Base-by-base conservation (phyloP, 2,797 vertebrate genomes). In the Nyctibius grandis region DNA sequence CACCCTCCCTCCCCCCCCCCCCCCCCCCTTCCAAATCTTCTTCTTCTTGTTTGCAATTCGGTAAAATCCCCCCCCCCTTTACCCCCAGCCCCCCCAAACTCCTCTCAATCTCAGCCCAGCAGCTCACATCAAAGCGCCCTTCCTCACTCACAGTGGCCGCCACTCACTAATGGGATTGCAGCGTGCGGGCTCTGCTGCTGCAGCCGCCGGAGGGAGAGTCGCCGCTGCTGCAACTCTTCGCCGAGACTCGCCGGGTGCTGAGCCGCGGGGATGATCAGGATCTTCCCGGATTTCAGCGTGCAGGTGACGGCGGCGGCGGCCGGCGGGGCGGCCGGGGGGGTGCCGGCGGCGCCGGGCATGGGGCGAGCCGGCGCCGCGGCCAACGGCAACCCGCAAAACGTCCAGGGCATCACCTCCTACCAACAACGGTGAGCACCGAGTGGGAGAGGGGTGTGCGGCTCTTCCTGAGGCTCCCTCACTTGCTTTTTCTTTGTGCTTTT, bases 241-340 rank as follows among this genome's bases (percentile, higher is more conserved):
- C 97, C 98, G 95, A 98, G 97, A 97, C 97, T 98, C 97, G 92
- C 96, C 82, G 93, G 97, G 97, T 97, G 95, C 96, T 97, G 96
- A 97, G 97, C 97, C 97, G 98, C 98, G 97, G 98, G 98, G 97
- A 99, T 99, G 98, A 98, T 98, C 98, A 98, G 99, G 98, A 99
- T 99, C 98, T 99, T 99, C 98, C 99, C 99, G 98, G 99, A 99
- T 98, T 99, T 99, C 99, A 99, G 99, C 98, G 99, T 99, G 98
- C 99, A 99, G 98, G 99, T 99, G 98, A 99, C 99, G 97, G 98
- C 99, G 84, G 98, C 99, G 89, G 98, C 98, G 93, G 98, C 98
- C 94, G 98, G 98, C 96, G 99, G 98, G 76, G 97, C 97, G 77
- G 98, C 98, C 89, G 98, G 98, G 91, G 98, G 98, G 84, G 97